Percentiles rank a stretch among this genome's conserved stretches.
phyloP scores from a whole-genome alignment of 2,113 vertebrate species.

The Phodopus roborovskii region DNA sequence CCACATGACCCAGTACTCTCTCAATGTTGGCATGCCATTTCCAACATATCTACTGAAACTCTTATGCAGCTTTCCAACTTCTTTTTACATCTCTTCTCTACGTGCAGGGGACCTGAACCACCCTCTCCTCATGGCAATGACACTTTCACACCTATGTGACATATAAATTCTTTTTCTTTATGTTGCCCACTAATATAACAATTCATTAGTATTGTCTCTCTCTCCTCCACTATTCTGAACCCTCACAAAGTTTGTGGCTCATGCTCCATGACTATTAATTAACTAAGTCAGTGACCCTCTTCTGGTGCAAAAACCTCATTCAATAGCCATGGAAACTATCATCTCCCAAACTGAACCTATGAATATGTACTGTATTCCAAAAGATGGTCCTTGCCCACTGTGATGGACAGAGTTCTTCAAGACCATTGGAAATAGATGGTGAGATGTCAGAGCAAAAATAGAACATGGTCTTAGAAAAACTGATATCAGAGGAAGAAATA shows the following conservation, averaged over 20 bases:
- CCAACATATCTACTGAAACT: background rate
- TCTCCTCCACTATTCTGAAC: background rate
- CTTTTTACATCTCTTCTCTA: background rate
- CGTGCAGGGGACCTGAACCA: background rate
- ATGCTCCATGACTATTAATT: background rate
- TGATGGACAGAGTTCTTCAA: background rate
- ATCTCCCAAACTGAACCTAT: constrained; percentile 23
- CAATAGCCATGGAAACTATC: background rate
- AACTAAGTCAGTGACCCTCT: background rate
- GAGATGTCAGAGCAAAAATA: background rate
- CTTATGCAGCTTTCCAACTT: background rate
- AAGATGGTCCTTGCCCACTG: background rate
- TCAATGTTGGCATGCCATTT: background rate
- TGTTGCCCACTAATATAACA: background rate
- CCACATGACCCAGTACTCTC: background rate
- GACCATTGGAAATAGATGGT: constrained; percentile 24
- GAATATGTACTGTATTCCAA: background rate
- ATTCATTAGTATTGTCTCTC: background rate
- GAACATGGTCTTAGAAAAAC: constrained; percentile 24
- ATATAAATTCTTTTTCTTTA: background rate
- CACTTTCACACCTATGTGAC: background rate
- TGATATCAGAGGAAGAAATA: constrained; percentile 51
- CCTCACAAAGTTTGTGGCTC: background rate
- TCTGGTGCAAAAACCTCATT: background rate
- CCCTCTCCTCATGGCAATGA: background rate